Evolutionary conservation across 2,888 invertebrate species (phyloP).

Genomic region (Pheosia gnoma): DNA sequence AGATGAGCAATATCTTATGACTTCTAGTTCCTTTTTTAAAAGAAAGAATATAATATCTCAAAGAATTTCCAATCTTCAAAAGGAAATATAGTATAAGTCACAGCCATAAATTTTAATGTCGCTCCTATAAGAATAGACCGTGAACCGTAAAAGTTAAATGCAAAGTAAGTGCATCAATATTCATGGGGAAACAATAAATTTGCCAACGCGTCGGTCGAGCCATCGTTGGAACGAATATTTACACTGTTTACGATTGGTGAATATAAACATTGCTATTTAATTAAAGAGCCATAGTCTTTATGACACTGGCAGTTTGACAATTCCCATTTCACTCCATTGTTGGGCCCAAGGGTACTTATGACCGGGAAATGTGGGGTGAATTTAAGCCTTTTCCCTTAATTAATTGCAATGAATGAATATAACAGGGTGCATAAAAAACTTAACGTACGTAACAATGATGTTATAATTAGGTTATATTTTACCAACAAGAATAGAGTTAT

Average conservation of each 20-base stretch:
- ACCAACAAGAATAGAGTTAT: too few relatives aligned
- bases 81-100: conserved; percentile 9
- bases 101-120: conserved; percentile 33
- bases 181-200: conserved; percentile 30
- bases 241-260: conserved; percentile 8
- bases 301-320: not conserved
- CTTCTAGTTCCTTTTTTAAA: too few relatives aligned
- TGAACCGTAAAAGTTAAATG: conserved; percentile 24
- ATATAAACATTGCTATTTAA: not conserved
- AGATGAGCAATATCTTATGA: too few relatives aligned
- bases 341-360: not conserved
- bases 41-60: too few relatives aligned
- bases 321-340: not conserved
- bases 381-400: not conserved
- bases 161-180: conserved; percentile 41
- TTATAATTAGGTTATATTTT: too few relatives aligned
- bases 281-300: not conserved
- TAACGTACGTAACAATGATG: too few relatives aligned
- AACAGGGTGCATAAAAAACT: not conserved
- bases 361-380: not conserved
- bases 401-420: not conserved
- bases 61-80: too few relatives aligned
- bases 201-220: conserved; percentile 17
- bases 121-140: conserved; percentile 24
- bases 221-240: conserved; percentile 11